Base-by-base conservation (phyloP, 2,797 vertebrate genomes). In the Loris lydekkerianus region DNA sequence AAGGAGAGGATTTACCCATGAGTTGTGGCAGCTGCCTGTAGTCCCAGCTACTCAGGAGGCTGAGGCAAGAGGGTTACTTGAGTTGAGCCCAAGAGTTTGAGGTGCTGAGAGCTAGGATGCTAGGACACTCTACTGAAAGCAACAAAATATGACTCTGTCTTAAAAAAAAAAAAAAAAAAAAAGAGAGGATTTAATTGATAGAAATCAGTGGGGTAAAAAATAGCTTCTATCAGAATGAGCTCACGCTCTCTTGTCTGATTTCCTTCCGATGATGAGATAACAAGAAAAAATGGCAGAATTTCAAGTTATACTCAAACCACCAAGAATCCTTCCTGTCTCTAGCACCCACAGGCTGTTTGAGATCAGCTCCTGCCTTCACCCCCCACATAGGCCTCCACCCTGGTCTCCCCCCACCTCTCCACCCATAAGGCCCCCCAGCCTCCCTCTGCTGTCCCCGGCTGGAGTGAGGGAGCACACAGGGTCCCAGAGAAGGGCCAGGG, bases 271-370 rank as follows among this genome's bases (percentile, higher is more conserved):
- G 95, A 69, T 72, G 34, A 94, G 97, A 97, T 96, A 95, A 97
- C 93, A 77, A 23, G 78, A 43, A n/a, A 90, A 94, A 94, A 40
- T 81, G 94, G 96, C 96, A 97, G 94, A 72, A 95, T 95, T 97
- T 97, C 95, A 97, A 96, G 95, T 94, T 93, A 94, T 94, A 97
- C 96, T 96, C 94, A 95, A 96, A 96, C 95, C 85, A 75, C 91
- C 95, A 96, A 69, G 95, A 96, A 93, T 96, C 77, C 63, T 94
- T 88, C 63, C 34, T 3, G 58, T 43, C 91, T 94, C 75, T 31
- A 69, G 93, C 40, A 78, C 86, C 93, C 78, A 61, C 53, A 76
- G 91, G 73, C 87, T 40, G 40, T 78, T 82, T 29, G 40, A 61
- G 78, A 80, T 82, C 46, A 63, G 73, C 86, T 81, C 82, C 76